Evolutionary conservation across 2,113 vertebrate genomes (phyloP).

Genomic region (Paradisaea rubra): DNA sequence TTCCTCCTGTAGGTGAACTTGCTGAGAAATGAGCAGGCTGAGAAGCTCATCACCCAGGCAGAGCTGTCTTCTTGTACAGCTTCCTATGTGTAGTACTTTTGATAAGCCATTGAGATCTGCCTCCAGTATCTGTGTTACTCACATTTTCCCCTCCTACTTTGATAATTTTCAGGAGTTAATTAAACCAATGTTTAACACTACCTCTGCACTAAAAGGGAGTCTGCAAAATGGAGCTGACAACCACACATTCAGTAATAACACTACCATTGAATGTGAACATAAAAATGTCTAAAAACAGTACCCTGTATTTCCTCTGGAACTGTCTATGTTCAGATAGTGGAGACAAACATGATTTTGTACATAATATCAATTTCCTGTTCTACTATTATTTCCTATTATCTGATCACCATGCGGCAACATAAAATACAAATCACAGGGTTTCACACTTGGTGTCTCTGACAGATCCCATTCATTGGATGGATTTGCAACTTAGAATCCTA

Average conservation of each 20-base stretch:
- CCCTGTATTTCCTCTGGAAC: neutral
- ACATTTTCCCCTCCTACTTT: neutral
- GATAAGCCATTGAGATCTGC: neutral
- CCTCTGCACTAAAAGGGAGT: neutral
- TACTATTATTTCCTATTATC: neutral
- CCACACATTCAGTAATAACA: neutral
- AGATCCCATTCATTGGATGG: neutral
- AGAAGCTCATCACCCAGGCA: neutral
- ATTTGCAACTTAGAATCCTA: neutral
- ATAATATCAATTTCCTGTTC: neutral
- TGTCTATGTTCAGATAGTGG: neutral
- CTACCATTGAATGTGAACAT: neutral
- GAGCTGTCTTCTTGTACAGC: neutral
- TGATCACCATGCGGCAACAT: neutral
- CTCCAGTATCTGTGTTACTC: fast-evolving
- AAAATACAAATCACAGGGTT: neutral
- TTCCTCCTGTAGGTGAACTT: neutral
- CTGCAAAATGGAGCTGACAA: neutral
- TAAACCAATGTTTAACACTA: neutral
- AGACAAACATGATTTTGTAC: neutral
- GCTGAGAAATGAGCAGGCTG: neutral
- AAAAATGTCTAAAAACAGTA: neutral
- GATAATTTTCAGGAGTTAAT: neutral
- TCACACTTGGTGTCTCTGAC: neutral
- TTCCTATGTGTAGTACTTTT: neutral